Evolutionary conservation across 2,888 invertebrate species (phyloP).

Genomic region (Macaria liturata): DNA sequence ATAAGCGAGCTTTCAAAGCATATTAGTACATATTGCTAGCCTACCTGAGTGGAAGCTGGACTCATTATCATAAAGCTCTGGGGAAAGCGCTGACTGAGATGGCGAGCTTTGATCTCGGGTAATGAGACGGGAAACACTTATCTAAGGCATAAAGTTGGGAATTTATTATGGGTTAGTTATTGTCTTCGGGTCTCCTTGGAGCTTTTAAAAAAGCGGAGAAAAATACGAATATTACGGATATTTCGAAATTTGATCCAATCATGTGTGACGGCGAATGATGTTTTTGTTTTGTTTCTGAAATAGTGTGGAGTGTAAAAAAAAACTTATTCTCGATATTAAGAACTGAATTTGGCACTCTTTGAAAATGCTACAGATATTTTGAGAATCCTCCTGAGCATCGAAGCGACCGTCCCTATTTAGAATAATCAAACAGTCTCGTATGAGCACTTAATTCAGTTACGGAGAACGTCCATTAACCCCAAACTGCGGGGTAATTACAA

Average conservation of each 20-base stretch:
- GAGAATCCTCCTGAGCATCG: no score
- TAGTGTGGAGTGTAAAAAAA: no score
- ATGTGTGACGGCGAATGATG: no score
- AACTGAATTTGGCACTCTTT: no score
- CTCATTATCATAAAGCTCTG: conserved; percentile 60
- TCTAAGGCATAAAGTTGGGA: not conserved
- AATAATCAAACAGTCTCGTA: conserved; percentile 20
- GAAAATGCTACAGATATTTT: no score
- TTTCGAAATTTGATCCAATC: no score
- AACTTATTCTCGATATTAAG: no score
- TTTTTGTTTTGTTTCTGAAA: no score
- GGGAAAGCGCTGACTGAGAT: conserved; percentile 49
- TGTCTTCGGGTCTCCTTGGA: no score
- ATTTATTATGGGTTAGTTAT: not conserved
- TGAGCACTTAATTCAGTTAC: conserved; percentile 25
- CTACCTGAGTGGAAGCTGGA: conserved; percentile 48
- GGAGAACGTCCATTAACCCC: conserved; percentile 42
- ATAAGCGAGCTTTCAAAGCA: no score
- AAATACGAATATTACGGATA: no score
- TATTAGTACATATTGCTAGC: not conserved
- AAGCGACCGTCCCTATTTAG: conserved; percentile 8
- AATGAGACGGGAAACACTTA: conserved; percentile 13
- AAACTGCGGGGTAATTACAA: conserved; percentile 52
- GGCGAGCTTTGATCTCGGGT: conserved; percentile 22
- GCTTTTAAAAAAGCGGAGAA: no score